A percentile compares a stretch with the other conserved stretches of the same genome.
These are phyloP conservation scores for Cepphus grylle DNA, from an alignment of 2,113 vertebrate species.

Conservation along the genomic window DNA sequence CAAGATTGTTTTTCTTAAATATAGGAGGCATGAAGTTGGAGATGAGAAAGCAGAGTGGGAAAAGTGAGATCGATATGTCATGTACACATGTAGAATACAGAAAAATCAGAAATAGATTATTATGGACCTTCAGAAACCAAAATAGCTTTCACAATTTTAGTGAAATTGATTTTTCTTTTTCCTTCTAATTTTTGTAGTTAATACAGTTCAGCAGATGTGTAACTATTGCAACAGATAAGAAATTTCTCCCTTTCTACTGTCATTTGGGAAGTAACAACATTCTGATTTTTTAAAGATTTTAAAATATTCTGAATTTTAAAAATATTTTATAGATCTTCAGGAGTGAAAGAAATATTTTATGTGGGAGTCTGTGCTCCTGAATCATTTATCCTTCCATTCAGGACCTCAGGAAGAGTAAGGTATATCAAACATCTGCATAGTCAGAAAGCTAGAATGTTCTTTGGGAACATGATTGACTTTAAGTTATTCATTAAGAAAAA, in stretches of 20 bases:
- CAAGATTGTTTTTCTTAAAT: not conserved
- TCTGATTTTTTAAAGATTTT: not conserved
- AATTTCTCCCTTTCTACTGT: not conserved
- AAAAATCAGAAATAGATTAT: not conserved
- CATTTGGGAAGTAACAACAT: not conserved
- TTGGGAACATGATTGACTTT: not conserved
- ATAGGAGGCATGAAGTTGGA: not conserved
- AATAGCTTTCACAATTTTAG: not conserved
- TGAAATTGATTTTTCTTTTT: not conserved
- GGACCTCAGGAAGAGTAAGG: not conserved
- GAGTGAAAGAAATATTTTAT: not conserved
- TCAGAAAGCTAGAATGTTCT: not conserved
- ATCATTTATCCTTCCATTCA: not conserved
- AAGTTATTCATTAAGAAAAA: not conserved
- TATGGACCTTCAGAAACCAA: not conserved
- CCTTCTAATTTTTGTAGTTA: not conserved
- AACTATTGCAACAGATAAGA: not conserved
- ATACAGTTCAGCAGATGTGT: not conserved
- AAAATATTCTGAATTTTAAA: not conserved
- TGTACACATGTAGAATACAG: not conserved
- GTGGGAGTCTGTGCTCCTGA: not conserved
- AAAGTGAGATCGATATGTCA: not conserved
- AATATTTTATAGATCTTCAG: not conserved
- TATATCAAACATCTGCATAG: not conserved
- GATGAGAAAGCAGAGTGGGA: not conserved